These are phyloP conservation scores for Symphodus melops DNA, from an alignment of 2,113 vertebrate genomes.

Conservation along the genomic window DNA sequence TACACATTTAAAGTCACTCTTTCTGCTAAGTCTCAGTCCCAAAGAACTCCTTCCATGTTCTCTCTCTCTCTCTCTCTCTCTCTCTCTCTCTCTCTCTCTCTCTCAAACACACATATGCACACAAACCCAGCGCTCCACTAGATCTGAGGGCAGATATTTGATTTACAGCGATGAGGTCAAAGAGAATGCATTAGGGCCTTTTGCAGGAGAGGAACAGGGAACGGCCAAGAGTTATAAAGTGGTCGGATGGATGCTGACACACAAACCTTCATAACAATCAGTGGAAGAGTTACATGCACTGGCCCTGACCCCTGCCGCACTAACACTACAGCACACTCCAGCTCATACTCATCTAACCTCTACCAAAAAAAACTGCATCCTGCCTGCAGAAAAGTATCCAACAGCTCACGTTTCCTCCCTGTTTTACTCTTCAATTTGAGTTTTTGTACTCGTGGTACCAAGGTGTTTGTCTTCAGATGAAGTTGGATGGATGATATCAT, in stretches of 20 bases:
- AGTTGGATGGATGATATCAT: too few species aligned
- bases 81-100: not conserved
- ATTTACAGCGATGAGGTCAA: slow-evolving; percentile 81
- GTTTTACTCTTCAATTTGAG: slow-evolving; percentile 22
- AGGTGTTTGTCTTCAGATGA: too few species aligned
- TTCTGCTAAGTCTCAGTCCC: not conserved
- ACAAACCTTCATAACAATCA: slow-evolving; percentile 80
- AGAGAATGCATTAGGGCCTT: slow-evolving; percentile 84
- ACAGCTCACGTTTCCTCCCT: not conserved
- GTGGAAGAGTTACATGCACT: slow-evolving; percentile 69
- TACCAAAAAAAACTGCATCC: not conserved
- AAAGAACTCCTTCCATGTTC: not conserved
- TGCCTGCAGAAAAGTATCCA: not conserved
- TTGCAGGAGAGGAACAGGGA: slow-evolving; percentile 65
- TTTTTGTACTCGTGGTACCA: too few species aligned
- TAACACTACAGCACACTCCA: slow-evolving; percentile 49
- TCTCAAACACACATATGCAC: slow-evolving; percentile 38
- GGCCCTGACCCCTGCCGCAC: slow-evolving; percentile 71
- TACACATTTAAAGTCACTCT: not conserved
- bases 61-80: not conserved
- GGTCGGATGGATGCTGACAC: slow-evolving; percentile 73
- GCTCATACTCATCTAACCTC: slow-evolving; percentile 25
- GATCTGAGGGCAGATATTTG: slow-evolving; percentile 76
- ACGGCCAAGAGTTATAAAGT: slow-evolving; percentile 77
- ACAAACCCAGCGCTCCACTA: slow-evolving; percentile 35